These are phyloP conservation scores for Drosophila picticornis DNA, from an alignment of 2,888 invertebrate genomes.

Conservation along the genomic window DNA sequence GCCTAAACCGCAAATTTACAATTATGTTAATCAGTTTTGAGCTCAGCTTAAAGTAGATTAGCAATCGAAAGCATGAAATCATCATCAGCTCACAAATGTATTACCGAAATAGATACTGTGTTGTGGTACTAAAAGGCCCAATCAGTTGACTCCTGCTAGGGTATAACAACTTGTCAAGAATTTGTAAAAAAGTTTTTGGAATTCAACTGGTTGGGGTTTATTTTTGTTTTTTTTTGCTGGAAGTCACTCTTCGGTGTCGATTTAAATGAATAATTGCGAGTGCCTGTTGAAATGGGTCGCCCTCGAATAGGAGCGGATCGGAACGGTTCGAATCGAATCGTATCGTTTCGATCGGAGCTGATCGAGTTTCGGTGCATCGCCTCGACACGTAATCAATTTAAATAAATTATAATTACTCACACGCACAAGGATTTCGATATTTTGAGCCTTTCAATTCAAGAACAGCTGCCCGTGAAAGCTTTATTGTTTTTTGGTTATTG, in stretches of 20 bases:
- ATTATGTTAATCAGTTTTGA: conserved; percentile 9
- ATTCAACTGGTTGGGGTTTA: conserved; percentile 27
- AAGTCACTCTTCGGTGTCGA: conserved; percentile 51
- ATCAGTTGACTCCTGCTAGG: background rate
- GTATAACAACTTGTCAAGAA: conserved; percentile 1
- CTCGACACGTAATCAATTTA: conserved; percentile 69
- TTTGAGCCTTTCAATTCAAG: conserved; percentile 6
- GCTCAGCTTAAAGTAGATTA: background rate
- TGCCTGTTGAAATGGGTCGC: conserved; percentile 62
- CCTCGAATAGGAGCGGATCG: conserved; percentile 39
- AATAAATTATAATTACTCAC: conserved; percentile 80
- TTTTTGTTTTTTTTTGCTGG: conserved; percentile 1
- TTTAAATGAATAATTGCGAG: conserved; percentile 75
- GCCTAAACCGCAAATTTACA: background rate
- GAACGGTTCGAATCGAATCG: conserved; percentile 20
- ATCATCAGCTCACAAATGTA: background rate
- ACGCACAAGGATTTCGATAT: conserved; percentile 30
- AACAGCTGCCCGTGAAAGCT: background rate
- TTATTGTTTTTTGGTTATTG: background rate
- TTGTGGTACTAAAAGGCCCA: background rate
- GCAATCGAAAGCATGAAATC: conserved; percentile 14
- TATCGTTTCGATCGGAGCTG: conserved; percentile 33
- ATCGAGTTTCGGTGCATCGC: conserved; percentile 43
- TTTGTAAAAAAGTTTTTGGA: conserved; percentile 3
- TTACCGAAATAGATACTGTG: background rate